A percentile compares a stretch with the other conserved stretches of the same genome.
These are phyloP conservation scores for Panopea generosa DNA, from an alignment of 2,888 invertebrate species.

Conservation along the genomic window DNA sequence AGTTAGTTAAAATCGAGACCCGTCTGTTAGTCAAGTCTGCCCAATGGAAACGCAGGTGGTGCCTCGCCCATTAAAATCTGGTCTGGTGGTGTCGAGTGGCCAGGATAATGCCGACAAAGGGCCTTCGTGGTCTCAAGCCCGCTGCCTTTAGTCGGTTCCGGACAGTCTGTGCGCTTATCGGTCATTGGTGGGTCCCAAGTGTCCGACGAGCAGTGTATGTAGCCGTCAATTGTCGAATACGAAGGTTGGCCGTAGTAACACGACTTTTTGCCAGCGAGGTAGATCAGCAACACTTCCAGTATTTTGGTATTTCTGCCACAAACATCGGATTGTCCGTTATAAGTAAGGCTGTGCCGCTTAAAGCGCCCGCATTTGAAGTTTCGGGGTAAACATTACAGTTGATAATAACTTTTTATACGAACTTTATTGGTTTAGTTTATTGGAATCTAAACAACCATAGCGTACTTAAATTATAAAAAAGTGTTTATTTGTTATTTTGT, in stretches of 20 bases:
- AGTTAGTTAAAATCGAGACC: slow-evolving; percentile 2
- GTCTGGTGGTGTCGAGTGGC: slow-evolving; percentile 2
- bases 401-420: too few relatives aligned
- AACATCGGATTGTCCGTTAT: slow-evolving; percentile 3
- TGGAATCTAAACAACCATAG: slow-evolving; percentile 1
- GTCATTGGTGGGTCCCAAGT: slow-evolving; percentile 3
- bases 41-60: slow-evolving; percentile 3
- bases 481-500: too few relatives aligned
- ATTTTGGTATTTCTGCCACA: slow-evolving; percentile 3
- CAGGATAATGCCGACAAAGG: slow-evolving; percentile 2
- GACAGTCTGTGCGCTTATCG: too few relatives aligned
- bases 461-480: neutral
- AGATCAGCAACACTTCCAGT: too few relatives aligned
- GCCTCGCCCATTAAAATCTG: neutral
- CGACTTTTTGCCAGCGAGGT: slow-evolving; percentile 1
- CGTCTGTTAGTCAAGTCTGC: slow-evolving; percentile 3
- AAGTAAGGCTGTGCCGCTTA: slow-evolving; percentile 1
- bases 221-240: slow-evolving; percentile 1
- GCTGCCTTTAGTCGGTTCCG: slow-evolving; percentile 1
- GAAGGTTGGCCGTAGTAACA: slow-evolving; percentile 2
- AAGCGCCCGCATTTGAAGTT: too few relatives aligned
- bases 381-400: slow-evolving; percentile 1
- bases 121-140: neutral
- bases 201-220: slow-evolving; percentile 3
- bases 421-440: neutral